Evolutionary conservation across 2,113 vertebrate species (phyloP).

Genomic region (Taxidea taxus): DNA sequence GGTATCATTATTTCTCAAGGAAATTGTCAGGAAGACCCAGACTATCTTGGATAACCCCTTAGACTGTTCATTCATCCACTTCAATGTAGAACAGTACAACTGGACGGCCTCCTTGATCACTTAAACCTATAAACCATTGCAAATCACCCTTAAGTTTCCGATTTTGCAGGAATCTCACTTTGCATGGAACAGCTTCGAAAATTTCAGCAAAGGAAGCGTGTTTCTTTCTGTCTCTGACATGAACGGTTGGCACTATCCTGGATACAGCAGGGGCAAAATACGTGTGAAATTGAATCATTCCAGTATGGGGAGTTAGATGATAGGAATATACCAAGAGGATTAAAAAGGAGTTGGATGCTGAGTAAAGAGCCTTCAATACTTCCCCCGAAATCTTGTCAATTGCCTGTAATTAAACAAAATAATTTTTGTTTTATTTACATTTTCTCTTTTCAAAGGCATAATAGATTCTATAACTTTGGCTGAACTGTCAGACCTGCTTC

Average conservation of each 20-base stretch:
- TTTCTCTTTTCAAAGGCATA: neutral
- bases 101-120: neutral
- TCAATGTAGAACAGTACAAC: neutral
- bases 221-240: neutral
- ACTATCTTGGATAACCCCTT: neutral
- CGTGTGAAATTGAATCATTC: neutral
- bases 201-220: neutral
- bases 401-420: neutral
- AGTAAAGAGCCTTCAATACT: neutral
- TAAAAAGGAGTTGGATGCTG: neutral
- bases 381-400: neutral
- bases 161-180: slow-evolving; percentile 33
- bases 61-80: neutral
- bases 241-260: neutral
- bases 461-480: neutral
- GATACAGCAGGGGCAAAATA: neutral
- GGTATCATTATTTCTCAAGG: neutral
- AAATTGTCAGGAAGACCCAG: neutral
- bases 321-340: neutral
- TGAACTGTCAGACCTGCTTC: neutral
- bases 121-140: slow-evolving; percentile 1
- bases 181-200: neutral
- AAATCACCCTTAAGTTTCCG: slow-evolving; percentile 19
- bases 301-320: neutral
- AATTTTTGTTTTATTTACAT: slow-evolving; percentile 22